Base-by-base conservation (phyloP, 1,140 invertebrate species). In the Hermetia illucens region DNA sequence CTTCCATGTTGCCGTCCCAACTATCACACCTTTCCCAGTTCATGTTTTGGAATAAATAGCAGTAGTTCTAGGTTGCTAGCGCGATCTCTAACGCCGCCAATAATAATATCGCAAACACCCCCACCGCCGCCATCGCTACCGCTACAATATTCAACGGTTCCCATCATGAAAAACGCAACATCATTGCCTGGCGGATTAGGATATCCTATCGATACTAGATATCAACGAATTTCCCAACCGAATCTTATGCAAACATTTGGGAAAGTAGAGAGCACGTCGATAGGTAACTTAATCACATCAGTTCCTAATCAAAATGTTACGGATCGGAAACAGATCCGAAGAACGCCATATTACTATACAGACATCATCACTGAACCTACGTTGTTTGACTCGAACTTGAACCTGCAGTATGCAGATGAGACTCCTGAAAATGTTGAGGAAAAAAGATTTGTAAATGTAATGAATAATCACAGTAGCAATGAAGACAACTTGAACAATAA, bases 311-410 rank as follows among this genome's bases (percentile, higher is more conserved):
- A 36, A 37, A 5, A 4, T 15, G n/a, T 33, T 35, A 15, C 38
- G 37, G 27, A 16, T 33, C 30, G 30, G 31, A 16, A 2, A 21
- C 13, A 4, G 15, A 27, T n/a, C n/a, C 35, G 22, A 36, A 21
- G 56, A 59, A 38, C 46, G 46, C 54, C 57, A 27, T 60, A 60
- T 37, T 60, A 60, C 42, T 60, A 60, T 40, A 53, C 59, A 38
- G 56, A 58, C 40, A 39, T 58, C 32, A 34, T 54, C 36, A 50
- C 58, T 29, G 54, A 54, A 43, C 22, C 37, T 2, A 46, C 52
- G 8, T 45, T 58, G 19, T 58, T 58, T 36, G 55, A 58, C 42
- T 59, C 56, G 17, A 58, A 50, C 36, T 35, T 58, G 36, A 58
- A 58, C 46, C 46, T 59, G 17, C 31, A 56, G n/a, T n/a, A 30